phyloP scores from a whole-genome alignment of 1,140 invertebrate genomes.

The Wiebesia pumilae region DNA sequence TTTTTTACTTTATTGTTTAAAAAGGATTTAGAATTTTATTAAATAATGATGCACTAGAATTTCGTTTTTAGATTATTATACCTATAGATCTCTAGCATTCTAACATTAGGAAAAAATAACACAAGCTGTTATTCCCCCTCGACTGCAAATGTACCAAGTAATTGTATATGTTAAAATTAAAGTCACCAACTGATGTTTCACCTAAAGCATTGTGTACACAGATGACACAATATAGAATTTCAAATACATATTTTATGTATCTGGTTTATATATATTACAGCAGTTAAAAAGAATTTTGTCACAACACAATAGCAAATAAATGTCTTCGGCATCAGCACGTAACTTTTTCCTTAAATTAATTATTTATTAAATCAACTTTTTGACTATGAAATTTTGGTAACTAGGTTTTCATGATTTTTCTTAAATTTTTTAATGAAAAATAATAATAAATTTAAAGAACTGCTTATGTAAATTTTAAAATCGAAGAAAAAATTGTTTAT shows the following conservation, averaged over 20 bases:
- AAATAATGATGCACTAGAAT: too few species aligned
- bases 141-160: not conserved
- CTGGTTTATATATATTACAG: not conserved
- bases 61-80: not conserved
- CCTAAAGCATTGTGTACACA: not conserved
- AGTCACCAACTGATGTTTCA: not conserved
- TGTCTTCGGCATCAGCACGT: too few species aligned
- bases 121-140: not conserved
- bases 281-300: not conserved
- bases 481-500: not conserved
- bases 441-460: too few species aligned
- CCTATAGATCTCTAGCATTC: not conserved
- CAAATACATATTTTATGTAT: not conserved
- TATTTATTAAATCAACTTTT: not conserved
- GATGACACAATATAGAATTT: not conserved
- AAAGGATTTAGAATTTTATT: not conserved
- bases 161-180: slow-evolving; percentile 8
- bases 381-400: not conserved
- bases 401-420: too few species aligned
- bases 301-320: not conserved
- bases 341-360: not conserved
- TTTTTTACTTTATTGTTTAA: not conserved
- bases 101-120: not conserved
- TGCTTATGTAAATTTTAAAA: not conserved
- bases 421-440: too few species aligned